A percentile compares a stretch with the other conserved stretches of the same genome.
Evolutionary conservation across 2,888 invertebrate genomes (phyloP).

Genomic region (Drosophila quinaria): DNA sequence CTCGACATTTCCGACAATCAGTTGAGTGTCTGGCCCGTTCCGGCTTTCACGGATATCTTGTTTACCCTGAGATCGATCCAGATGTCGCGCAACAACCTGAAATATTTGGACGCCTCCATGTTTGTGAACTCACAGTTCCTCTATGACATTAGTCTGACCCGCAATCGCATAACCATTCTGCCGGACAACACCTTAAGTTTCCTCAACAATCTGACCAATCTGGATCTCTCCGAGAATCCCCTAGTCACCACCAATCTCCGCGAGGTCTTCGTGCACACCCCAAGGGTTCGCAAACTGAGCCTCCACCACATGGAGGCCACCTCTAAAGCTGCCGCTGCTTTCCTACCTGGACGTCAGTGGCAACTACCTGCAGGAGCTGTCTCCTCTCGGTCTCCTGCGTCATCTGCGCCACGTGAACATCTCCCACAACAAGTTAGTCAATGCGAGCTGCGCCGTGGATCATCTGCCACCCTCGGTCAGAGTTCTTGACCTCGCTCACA

Average conservation of each 20-base stretch:
- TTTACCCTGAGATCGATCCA: slow-evolving; percentile 92
- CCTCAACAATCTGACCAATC: slow-evolving; percentile 90
- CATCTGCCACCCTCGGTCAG: slow-evolving; percentile 90
- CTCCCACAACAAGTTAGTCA: slow-evolving; percentile 91
- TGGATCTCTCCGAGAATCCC: slow-evolving; percentile 93
- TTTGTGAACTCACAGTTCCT: slow-evolving; percentile 93
- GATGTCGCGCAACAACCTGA: slow-evolving; percentile 92
- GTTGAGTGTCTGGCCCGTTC: slow-evolving; percentile 92
- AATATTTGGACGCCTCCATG: slow-evolving; percentile 94
- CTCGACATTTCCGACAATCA: too few species aligned
- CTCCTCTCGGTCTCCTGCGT: slow-evolving; percentile 90
- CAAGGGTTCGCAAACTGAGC: slow-evolving; percentile 91
- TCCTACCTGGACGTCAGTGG: slow-evolving; percentile 92
- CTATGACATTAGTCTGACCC: slow-evolving; percentile 91
- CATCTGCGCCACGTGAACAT: slow-evolving; percentile 91
- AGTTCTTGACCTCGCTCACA: slow-evolving; percentile 92
- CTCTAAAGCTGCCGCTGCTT: slow-evolving; percentile 91
- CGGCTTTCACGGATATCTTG: slow-evolving; percentile 92
- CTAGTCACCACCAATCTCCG: slow-evolving; percentile 94
- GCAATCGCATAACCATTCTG: slow-evolving; percentile 93
- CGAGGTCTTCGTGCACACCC: slow-evolving; percentile 94
- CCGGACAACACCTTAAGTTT: slow-evolving; percentile 96
- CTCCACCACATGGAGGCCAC: slow-evolving; percentile 93
- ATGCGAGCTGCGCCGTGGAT: slow-evolving; percentile 92
- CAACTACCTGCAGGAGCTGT: slow-evolving; percentile 91